Evolutionary conservation across 2,888 invertebrate genomes (phyloP).

Genomic region (Troides helena): DNA sequence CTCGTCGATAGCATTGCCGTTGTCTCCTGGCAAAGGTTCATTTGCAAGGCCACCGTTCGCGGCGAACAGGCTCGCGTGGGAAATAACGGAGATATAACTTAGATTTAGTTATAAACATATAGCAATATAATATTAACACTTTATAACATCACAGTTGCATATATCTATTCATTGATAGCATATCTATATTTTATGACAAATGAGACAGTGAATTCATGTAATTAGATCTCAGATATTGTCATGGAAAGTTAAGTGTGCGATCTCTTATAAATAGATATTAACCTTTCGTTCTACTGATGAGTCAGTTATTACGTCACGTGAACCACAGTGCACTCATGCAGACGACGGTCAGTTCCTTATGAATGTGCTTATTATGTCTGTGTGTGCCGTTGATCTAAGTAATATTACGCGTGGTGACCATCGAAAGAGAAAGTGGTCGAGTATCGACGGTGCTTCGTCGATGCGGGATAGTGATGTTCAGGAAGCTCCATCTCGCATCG

Average conservation of each 20-base stretch:
- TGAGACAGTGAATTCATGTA: no score
- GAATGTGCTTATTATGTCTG: constrained; percentile 37
- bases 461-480: constrained; percentile 44
- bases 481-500: constrained; percentile 6
- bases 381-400: constrained; percentile 48
- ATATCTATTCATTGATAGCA: constrained; percentile 23
- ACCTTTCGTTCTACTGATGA: constrained; percentile 72
- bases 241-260: constrained; percentile 66
- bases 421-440: constrained; percentile 76
- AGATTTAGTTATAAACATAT: constrained; percentile 23
- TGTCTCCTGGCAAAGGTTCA: constrained; percentile 54
- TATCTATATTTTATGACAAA: background rate
- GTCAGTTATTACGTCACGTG: constrained; percentile 72
- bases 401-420: constrained; percentile 47
- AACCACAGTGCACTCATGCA: constrained; percentile 36
- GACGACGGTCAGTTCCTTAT: constrained; percentile 32
- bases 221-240: constrained; percentile 43
- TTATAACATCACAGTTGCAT: constrained; percentile 32
- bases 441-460: constrained; percentile 59
- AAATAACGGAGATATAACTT: constrained; percentile 31
- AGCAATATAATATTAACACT: constrained; percentile 10
- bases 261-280: constrained; percentile 67
- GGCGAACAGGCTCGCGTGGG: constrained; percentile 41
- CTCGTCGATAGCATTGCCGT: constrained; percentile 26
- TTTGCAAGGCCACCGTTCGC: constrained; percentile 55